These are phyloP conservation scores for Gavialis gangeticus DNA, from an alignment of 2,113 vertebrate genomes.

Conservation along the genomic window DNA sequence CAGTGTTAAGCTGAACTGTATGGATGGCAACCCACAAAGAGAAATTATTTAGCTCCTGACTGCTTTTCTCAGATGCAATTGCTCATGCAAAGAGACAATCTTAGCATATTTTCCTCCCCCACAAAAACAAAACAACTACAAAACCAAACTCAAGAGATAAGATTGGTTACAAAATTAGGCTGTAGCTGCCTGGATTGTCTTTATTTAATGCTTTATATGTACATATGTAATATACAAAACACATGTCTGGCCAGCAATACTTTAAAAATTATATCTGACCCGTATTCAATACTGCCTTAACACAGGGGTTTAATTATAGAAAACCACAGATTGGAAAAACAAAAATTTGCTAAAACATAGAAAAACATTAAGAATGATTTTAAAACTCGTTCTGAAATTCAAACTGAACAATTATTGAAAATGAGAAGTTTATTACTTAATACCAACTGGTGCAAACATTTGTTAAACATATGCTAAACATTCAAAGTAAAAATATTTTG, in stretches of 20 bases:
- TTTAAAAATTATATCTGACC: slow-evolving; percentile 33
- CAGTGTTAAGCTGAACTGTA: not conserved
- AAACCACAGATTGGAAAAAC: not conserved
- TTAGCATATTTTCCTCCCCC: not conserved
- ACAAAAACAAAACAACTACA: too few relatives aligned
- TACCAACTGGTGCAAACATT: not conserved
- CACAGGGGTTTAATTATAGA: slow-evolving; percentile 14
- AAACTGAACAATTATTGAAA: not conserved
- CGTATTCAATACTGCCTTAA: slow-evolving; percentile 47
- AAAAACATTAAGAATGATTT: not conserved
- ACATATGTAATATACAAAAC: slow-evolving; percentile 42
- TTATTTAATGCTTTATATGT: slow-evolving; percentile 50
- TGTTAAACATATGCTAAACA: not conserved
- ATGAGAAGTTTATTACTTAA: not conserved
- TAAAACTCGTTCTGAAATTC: slow-evolving; percentile 11
- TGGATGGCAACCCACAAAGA: not conserved
- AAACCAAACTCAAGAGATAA: not conserved
- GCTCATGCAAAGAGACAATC: not conserved
- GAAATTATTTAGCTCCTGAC: not conserved
- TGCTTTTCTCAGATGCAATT: not conserved
- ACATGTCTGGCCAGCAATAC: slow-evolving; percentile 35
- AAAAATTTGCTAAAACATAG: not conserved
- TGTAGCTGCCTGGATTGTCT: slow-evolving; percentile 12
- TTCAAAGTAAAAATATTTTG: not conserved
- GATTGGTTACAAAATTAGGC: slow-evolving; percentile 1